Percentiles rank a stretch among this genome's conserved stretches.
These are phyloP conservation scores for Enteromius thamalakanensis DNA, from an alignment of 2,797 vertebrate species.

Conservation along the genomic window DNA sequence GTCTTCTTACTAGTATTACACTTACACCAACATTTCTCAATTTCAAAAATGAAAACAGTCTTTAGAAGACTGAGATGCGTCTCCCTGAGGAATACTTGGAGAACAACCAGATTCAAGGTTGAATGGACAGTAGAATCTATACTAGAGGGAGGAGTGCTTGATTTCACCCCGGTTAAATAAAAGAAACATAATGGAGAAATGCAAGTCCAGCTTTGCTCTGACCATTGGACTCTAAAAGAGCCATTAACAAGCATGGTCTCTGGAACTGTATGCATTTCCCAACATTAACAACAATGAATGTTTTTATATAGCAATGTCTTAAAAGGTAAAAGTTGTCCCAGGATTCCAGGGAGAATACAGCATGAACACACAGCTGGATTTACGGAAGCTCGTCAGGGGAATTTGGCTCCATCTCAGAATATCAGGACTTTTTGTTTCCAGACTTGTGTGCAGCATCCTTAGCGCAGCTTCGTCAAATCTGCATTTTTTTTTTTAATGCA, in stretches of 20 bases:
- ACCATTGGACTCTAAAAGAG: slow-evolving; percentile 11
- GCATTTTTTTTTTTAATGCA: not conserved
- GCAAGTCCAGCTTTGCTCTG: slow-evolving; percentile 6
- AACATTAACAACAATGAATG: not conserved
- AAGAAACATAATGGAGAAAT: slow-evolving; percentile 21
- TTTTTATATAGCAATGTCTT: slow-evolving; percentile 17
- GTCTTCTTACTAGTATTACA: not conserved
- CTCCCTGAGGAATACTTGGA: not conserved
- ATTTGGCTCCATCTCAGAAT: slow-evolving; percentile 20
- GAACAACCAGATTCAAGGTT: slow-evolving; percentile 8
- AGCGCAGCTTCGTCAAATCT: slow-evolving; percentile 1
- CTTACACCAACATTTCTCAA: not conserved
- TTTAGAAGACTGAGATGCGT: not conserved
- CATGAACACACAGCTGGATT: slow-evolving; percentile 19
- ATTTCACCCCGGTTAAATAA: slow-evolving; percentile 1
- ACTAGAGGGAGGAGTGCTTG: slow-evolving; percentile 4
- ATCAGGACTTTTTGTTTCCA: slow-evolving; percentile 10
- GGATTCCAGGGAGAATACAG: slow-evolving; percentile 25
- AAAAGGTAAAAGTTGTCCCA: slow-evolving; percentile 11
- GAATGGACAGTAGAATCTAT: slow-evolving; percentile 5
- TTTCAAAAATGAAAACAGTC: not conserved
- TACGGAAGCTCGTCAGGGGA: not conserved
- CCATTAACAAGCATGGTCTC: slow-evolving; percentile 11
- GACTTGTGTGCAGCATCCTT: not conserved
- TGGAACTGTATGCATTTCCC: slow-evolving; percentile 17